Base-by-base conservation (phyloP, 1,140 invertebrate species). In the Paralvinella palmiformis region DNA sequence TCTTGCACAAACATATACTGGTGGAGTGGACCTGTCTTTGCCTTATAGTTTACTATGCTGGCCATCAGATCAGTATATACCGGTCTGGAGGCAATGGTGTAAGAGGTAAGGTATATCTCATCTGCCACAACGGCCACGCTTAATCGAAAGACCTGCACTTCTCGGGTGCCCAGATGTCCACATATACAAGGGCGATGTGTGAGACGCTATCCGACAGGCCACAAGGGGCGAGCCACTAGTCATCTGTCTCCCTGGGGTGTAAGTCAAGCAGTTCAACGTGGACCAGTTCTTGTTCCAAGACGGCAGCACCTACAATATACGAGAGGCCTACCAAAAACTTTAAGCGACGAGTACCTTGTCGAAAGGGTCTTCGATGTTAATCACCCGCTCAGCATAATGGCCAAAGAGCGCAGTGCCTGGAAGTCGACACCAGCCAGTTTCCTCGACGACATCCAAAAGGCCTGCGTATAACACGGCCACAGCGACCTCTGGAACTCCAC, bases 401-500 rank as follows among this genome's bases (percentile, higher is more conserved):
- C 56, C 3, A 63, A 36, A 33, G 65, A 66, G 24, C 36, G 27
- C 7, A 66, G 58, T 52, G 53, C 33, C 31, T 67, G 55, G 62
- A 64, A 67, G 57, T 41, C 65, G 1, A 67, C 56, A 22, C 61
- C 66, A 13, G 63, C 58, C 17, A 53, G 29, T 20, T 22, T 68
- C 27, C 50, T 65, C 44, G 22, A 52, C 4, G 52, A 59, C 29
- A 35, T 64, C 33, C 41, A 67, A 29, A 59, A 64, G 24, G 55
- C 55, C 56, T 60, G 57, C n/a, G 66, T 64, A 27, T 56, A 50
- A 24, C 66, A 68, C 35, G 59, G 35, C 59, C 59, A 61, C 29
- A 63, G 59, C 15, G 58, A 57, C 7, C 65, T 67, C 32, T 64
- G 65, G 65, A 66, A 66, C n/a, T 50, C 59, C 4, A 20, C 31